Conservation (phyloP, 30 jellyfish, hydroid and myxozoan genomes). For the Aurelia aurita region DNA sequence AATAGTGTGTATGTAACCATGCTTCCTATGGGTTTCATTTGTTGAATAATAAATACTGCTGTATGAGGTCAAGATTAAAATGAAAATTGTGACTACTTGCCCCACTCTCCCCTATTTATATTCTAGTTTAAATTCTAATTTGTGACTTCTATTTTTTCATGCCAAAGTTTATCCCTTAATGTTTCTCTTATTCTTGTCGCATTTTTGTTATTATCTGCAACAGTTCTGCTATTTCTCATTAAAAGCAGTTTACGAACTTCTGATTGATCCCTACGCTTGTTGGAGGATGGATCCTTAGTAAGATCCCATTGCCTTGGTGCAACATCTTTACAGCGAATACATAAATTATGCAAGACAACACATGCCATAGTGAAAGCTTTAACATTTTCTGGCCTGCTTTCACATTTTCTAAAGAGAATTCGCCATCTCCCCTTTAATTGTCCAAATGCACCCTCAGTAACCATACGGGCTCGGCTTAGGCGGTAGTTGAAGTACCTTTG, state of each 20-base stretch:
- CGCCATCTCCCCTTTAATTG: slow-evolving; percentile 52
- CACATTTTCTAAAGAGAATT: slow-evolving; percentile 68
- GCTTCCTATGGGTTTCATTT: no score
- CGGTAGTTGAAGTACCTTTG: slow-evolving; percentile 72
- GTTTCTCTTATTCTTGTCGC: slow-evolving; percentile 34
- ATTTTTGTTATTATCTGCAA: slow-evolving; percentile 36
- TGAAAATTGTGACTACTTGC: slow-evolving; percentile 37
- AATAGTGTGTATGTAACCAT: no score
- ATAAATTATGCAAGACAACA: slow-evolving; percentile 66
- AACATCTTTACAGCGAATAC: slow-evolving; percentile 66
- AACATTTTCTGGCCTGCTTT: slow-evolving; percentile 68
- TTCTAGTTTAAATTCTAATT: slow-evolving; percentile 17
- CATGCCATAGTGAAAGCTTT: slow-evolving; percentile 69
- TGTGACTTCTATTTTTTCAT: slow-evolving; percentile 21
- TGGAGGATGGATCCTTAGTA: slow-evolving; percentile 60
- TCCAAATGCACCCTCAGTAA: slow-evolving; percentile 77
- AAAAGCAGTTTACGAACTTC: slow-evolving; percentile 41
- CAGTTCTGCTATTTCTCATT: slow-evolving; percentile 38
- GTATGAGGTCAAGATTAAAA: no score
- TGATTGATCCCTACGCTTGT: slow-evolving; percentile 46
- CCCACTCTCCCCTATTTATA: slow-evolving; percentile 36
- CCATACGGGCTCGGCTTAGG: slow-evolving; percentile 71
- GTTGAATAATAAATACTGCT: no score
- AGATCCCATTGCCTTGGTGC: slow-evolving; percentile 68
- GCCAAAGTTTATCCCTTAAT: slow-evolving; percentile 40